Conservation (phyloP, 2,797 vertebrate genomes). For the Notoglanidium macrostoma region DNA sequence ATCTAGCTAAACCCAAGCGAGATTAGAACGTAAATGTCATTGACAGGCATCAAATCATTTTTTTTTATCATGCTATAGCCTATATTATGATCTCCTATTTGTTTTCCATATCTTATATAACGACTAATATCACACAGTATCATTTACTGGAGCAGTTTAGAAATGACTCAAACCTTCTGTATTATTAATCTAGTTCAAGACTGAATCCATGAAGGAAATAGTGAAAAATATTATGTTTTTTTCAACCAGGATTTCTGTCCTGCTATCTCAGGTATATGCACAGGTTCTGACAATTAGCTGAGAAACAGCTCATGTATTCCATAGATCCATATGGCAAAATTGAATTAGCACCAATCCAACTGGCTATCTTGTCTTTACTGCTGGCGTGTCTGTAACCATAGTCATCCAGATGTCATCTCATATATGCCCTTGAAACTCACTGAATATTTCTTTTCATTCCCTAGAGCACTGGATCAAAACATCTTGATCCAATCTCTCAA, state of each 20-base stretch:
- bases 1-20: neutral
- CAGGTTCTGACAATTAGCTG: neutral
- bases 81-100: neutral
- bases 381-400: neutral
- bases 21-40: neutral
- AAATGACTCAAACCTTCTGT: neutral
- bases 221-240: neutral
- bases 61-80: neutral
- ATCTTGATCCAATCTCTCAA: neutral
- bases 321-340: neutral
- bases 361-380: neutral
- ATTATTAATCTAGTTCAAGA: neutral
- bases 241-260: neutral
- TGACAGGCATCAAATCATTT: neutral
- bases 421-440: neutral
- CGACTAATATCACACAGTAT: neutral
- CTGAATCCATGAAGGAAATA: neutral
- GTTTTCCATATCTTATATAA: neutral
- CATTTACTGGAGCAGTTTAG: neutral
- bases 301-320: neutral
- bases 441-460: neutral
- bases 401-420: neutral
- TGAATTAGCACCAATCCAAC: neutral
- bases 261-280: neutral
- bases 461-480: neutral